Evolutionary conservation across 1,140 invertebrate genomes (phyloP), one percentile per base, ranked within the genome.

Genomic region (Oedothorax gibbosus): DNA sequence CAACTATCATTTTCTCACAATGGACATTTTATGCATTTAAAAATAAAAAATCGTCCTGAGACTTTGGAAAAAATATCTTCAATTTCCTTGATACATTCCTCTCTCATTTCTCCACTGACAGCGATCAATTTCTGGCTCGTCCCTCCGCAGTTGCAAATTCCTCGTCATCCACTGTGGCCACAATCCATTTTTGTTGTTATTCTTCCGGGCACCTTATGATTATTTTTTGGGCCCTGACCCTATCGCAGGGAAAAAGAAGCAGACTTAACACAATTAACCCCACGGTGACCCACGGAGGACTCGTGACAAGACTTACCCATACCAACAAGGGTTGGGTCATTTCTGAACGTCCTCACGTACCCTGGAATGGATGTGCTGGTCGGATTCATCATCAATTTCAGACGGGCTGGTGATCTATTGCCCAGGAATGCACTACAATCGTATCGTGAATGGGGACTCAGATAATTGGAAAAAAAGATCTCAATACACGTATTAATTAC

Each of bases 341-440:
- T 84, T 84, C 81, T 84, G 60, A 84, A 75, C 76, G 80, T 82
- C 80, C 80, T 82, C 80, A 82, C 80, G 80, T 82, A 82, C 73
- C 35, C 49, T 50, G 35, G 64, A 71, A 82, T 35, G 35, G 35
- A 35, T 35, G 35, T 35, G 35, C 35, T 35, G 35, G n/a, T n/a
- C n/a, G n/a, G n/a, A n/a, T n/a, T n/a, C n/a, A 35, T 35, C 35
- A 35, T 35, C 35, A 35, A 35, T 35, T 35, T 35, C 35, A 35
- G 35, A 35, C 35, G 35, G 35, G 35, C 35, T 35, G 35, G 35
- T 35, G 35, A 35, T 35, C 35, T 35, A 35, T 35, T 35, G 35
- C 35, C 35, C 35, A n/a, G n/a, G n/a, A n/a, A n/a, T n/a, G 35
- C 35, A 35, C 35, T 35, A 35, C 35, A 35, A 35, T 35, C 35